phyloP scores from a whole-genome alignment of 1,140 invertebrate species.

The Whitmania pigra region DNA sequence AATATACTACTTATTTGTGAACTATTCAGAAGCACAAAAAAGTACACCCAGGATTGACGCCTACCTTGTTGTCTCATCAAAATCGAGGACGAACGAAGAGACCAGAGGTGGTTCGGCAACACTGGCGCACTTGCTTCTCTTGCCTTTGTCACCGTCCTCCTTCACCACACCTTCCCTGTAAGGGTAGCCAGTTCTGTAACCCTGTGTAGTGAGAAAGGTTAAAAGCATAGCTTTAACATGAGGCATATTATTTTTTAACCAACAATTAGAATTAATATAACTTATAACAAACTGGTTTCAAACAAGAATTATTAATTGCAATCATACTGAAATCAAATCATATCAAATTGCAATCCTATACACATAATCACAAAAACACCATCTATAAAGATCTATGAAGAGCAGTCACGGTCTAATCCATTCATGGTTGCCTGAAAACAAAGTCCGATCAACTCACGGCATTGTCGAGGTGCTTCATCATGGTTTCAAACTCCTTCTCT shows the following conservation, averaged over 20 bases:
- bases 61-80: constrained; percentile 5
- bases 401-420: no score
- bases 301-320: background rate
- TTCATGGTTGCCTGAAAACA: no score
- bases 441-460: constrained; percentile 55
- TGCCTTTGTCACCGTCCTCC: constrained; percentile 49
- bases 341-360: no score
- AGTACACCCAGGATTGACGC: background rate
- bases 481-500: constrained; percentile 90
- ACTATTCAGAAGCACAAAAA: background rate
- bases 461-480: constrained; percentile 96
- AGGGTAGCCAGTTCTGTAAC: constrained; percentile 90
- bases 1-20: no score
- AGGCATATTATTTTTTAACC: background rate
- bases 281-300: no score
- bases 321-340: no score
- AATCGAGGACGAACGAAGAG: constrained; percentile 55
- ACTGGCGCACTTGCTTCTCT: constrained; percentile 64
- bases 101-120: constrained; percentile 90
- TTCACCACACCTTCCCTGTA: constrained; percentile 77
- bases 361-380: no score
- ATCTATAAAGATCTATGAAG: no score
- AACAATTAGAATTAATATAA: no score
- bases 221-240: background rate
- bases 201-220: constrained; percentile 45